Evolutionary conservation across 2,888 invertebrate genomes (phyloP), one percentile per base, ranked within the genome.

Genomic region (Drosophila fungiperda): DNA sequence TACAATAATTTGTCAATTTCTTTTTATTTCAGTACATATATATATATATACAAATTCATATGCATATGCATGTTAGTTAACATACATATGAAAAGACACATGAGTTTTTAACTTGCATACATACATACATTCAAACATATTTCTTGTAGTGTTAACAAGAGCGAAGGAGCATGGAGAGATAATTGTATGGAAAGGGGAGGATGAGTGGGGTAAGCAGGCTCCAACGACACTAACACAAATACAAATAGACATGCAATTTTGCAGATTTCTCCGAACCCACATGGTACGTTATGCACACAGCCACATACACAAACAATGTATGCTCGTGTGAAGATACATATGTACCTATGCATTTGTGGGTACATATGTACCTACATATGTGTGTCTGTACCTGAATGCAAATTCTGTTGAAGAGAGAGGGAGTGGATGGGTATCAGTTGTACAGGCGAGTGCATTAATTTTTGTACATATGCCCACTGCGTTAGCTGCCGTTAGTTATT

Each of bases 201-300:
- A 11, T 36, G 20, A 9, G 15, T 29, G 9, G 6, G 12, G 29
- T 29, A 29, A 26, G 32, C n/a, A 50, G n/a, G 26, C 29, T n/a
- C n/a, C n/a, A 29, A 29, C 38, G n/a, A 55, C 38, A 38, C 26
- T n/a, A 50, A n/a, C 29, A 50, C 50, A 50, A 29, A 50, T 26
- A 38, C 55, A 55, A 55, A 38, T 29, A 55, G 38, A 55, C n/a
- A 40, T 17, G n/a, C 38, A 55, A 55, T 55, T 55, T 40, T 55
- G 23, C 38, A 55, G 55, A 55, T 55, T 55, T 40, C 55, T 55
- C 55, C 40, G 29, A 52, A 20, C 38, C 55, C 26, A 17, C 49
- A 49, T 49, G 26, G n/a, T 26, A 36, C 23, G 36, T 49, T 26
- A 45, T 23, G 23, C 53, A 54, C 53, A 53, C 17, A 53, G 23